A percentile compares a stretch with the other conserved stretches of the same genome.
These are phyloP conservation scores for Neotoma lepida DNA, from an alignment of 2,113 vertebrate species.

Conservation along the genomic window DNA sequence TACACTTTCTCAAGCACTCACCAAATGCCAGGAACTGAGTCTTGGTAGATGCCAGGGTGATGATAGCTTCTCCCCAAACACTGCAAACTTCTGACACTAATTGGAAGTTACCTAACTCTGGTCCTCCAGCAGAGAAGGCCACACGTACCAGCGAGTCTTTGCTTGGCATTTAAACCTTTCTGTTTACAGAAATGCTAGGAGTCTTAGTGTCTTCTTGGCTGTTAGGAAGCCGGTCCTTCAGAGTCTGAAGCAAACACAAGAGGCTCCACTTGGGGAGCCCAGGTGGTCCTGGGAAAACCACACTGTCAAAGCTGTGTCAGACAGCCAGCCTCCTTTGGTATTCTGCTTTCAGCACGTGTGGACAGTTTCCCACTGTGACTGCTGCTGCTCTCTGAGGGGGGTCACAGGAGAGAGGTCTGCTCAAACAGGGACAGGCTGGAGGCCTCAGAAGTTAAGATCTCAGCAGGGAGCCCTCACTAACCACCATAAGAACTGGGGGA, in stretches of 20 bases:
- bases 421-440: background rate
- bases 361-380: background rate
- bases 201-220: background rate
- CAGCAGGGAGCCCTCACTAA: background rate
- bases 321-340: background rate
- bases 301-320: accelerated
- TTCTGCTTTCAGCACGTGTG: background rate
- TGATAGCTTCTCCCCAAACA: background rate
- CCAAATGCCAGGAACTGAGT: background rate
- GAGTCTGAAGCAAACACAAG: background rate
- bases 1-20: background rate
- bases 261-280: background rate
- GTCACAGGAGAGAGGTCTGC: background rate
- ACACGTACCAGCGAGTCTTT: background rate
- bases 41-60: background rate
- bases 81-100: background rate
- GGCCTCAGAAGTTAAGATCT: background rate
- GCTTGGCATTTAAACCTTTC: background rate
- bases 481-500: background rate
- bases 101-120: background rate
- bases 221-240: background rate
- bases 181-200: background rate
- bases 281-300: too few relatives aligned
- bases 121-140: background rate
- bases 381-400: background rate